These are phyloP conservation scores for Drosophila azteca DNA, from an alignment of 1,140 invertebrate species.

Conservation along the genomic window DNA sequence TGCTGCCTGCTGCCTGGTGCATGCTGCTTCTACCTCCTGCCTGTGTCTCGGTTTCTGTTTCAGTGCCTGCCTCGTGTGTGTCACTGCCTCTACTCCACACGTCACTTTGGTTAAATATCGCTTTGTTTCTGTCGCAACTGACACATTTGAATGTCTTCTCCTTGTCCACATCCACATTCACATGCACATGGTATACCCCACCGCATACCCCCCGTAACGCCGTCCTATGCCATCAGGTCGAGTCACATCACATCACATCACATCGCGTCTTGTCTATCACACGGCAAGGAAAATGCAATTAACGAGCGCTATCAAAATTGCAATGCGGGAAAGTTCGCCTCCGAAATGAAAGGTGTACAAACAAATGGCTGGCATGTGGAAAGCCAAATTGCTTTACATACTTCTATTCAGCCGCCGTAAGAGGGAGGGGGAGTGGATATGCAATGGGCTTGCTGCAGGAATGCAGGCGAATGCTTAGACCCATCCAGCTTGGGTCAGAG, in stretches of 20 bases:
- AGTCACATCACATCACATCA: conserved; percentile 21
- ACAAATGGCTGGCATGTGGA: conserved; percentile 46
- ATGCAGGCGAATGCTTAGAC: not conserved
- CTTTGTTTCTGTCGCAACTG: conserved; percentile 56
- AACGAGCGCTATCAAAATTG: conserved; percentile 66
- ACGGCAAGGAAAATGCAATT: conserved; percentile 72
- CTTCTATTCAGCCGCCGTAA: not conserved
- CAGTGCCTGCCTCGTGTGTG: conserved; percentile 14
- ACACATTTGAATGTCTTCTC: conserved; percentile 53
- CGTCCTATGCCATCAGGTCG: conserved; percentile 16
- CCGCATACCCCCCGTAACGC: not conserved
- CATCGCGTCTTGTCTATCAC: conserved; percentile 58
- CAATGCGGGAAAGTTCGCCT: conserved; percentile 52
- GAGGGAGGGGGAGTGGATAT: no score
- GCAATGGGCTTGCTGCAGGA: not conserved
- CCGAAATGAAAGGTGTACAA: conserved; percentile 48
- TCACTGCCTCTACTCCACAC: conserved; percentile 12
- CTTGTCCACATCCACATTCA: conserved; percentile 26
- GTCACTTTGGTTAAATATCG: conserved; percentile 69
- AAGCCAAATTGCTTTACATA: conserved; percentile 61
- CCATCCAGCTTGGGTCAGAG: no score
- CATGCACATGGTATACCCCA: conserved; percentile 8
- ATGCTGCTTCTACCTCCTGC: conserved; percentile 1
- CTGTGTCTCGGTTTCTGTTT: conserved; percentile 28
- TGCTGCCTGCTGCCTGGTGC: not conserved